Evolutionary conservation across 2,888 invertebrate genomes (phyloP).

Genomic region (Hirtodrosophila cameraria): DNA sequence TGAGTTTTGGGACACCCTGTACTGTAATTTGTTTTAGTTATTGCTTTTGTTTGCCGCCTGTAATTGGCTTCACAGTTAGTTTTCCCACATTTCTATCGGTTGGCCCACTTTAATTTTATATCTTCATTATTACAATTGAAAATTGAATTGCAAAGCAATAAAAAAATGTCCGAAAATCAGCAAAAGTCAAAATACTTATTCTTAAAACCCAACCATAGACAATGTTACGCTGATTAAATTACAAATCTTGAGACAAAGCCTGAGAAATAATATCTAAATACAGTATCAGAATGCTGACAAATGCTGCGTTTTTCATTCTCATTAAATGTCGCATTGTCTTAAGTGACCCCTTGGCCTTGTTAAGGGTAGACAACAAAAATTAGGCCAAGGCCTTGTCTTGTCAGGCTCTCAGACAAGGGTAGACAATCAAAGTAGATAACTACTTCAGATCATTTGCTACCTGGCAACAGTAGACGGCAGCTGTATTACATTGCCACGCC

Average conservation of each 20-base stretch:
- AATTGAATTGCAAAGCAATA: conserved; percentile 39
- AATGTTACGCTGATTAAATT: conserved; percentile 71
- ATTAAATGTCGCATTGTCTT: conserved; percentile 67
- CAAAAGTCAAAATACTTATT: conserved; percentile 35
- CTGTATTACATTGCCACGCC: conserved; percentile 61
- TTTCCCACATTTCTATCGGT: conserved; percentile 7
- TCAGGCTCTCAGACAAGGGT: conserved; percentile 51
- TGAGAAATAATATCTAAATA: conserved; percentile 42
- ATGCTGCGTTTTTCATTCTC: conserved; percentile 35
- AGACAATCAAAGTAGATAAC: conserved; percentile 2
- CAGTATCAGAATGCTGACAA: conserved; percentile 55
- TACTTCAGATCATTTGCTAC: conserved; percentile 19
- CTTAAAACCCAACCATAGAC: conserved; percentile 17
- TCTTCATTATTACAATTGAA: conserved; percentile 16
- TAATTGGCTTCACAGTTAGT: conserved; percentile 34
- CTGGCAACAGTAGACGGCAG: conserved; percentile 43
- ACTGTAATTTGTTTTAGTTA: conserved; percentile 21
- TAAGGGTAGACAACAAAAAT: conserved; percentile 45
- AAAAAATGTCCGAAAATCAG: conserved; percentile 34
- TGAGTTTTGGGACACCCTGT: background rate
- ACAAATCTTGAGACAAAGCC: conserved; percentile 43
- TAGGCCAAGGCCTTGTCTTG: conserved; percentile 62
- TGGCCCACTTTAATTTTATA: conserved; percentile 45
- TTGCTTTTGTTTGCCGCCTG: conserved; percentile 27
- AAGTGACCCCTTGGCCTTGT: conserved; percentile 63